Conservation (phyloP, 2,797 vertebrate genomes). For the Spinus olivaceus region DNA sequence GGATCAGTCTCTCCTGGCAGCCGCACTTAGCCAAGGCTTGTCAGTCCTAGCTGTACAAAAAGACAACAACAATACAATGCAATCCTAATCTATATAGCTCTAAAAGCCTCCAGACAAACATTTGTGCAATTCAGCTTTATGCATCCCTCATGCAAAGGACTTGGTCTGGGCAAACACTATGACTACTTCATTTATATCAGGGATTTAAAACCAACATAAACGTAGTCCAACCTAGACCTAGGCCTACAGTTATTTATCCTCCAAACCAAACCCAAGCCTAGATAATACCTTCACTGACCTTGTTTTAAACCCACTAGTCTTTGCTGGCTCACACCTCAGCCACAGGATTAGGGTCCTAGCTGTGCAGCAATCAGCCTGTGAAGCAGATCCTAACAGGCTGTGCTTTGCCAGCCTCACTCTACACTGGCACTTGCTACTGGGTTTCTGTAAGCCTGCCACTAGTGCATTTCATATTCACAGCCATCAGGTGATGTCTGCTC, state of each 20-base stretch:
- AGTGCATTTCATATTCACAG: not conserved
- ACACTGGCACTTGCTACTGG: not conserved
- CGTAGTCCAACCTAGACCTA: not conserved
- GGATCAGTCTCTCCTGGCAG: not conserved
- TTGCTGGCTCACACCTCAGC: not conserved
- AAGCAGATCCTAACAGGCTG: not conserved
- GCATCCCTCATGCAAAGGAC: not conserved
- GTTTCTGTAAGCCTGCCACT: not conserved
- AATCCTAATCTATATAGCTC: not conserved
- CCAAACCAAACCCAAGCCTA: not conserved
- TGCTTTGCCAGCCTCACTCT: not conserved
- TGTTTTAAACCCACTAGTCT: not conserved
- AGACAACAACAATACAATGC: not conserved
- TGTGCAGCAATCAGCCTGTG: not conserved
- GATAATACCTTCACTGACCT: not conserved
- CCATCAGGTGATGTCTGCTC: too few relatives aligned
- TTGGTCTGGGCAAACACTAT: not conserved
- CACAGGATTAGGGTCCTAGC: too few relatives aligned
- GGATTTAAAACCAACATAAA: not conserved
- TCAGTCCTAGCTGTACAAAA: not conserved
- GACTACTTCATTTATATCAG: not conserved
- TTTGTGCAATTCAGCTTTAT: not conserved
- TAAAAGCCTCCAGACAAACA: not conserved
- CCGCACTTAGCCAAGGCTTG: not conserved
- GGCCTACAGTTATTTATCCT: not conserved